Percentiles rank a stretch among this genome's conserved stretches.
phyloP scores from a whole-genome alignment of 2,888 invertebrate genomes.

The Trachelus iudaicus region DNA sequence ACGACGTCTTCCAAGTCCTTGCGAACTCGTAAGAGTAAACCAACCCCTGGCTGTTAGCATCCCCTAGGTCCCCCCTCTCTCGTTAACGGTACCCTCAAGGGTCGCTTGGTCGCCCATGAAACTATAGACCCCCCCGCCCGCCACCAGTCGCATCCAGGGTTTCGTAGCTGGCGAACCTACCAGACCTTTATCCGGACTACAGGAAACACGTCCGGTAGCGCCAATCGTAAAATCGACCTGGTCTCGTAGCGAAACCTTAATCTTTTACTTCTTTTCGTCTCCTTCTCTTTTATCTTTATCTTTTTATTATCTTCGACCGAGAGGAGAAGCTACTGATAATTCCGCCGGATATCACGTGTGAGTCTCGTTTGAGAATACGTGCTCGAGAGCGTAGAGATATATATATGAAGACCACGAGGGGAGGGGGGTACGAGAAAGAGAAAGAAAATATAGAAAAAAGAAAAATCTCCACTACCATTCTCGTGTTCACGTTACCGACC shows the following conservation, averaged over 20 bases:
- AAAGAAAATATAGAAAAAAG: background rate
- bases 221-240: background rate
- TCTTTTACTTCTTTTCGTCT: background rate
- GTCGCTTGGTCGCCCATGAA: constrained; percentile 8
- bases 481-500: background rate
- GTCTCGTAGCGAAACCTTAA: background rate
- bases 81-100: constrained; percentile 19
- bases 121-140: constrained; percentile 11
- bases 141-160: background rate
- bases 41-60: background rate
- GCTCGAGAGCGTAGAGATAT: background rate
- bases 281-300: background rate
- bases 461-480: background rate
- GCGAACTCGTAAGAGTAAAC: constrained; percentile 15
- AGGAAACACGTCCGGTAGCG: background rate
- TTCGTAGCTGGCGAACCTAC: background rate
- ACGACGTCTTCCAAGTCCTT: background rate
- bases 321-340: background rate
- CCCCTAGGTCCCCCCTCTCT: constrained; percentile 7
- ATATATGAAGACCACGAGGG: background rate
- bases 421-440: background rate
- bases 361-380: background rate
- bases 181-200: background rate
- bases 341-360: background rate
- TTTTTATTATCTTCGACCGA: background rate